Percentiles rank a stretch among this genome's conserved stretches.
Evolutionary conservation across 2,113 vertebrate species (phyloP).

Genomic region (Jacana jacana): DNA sequence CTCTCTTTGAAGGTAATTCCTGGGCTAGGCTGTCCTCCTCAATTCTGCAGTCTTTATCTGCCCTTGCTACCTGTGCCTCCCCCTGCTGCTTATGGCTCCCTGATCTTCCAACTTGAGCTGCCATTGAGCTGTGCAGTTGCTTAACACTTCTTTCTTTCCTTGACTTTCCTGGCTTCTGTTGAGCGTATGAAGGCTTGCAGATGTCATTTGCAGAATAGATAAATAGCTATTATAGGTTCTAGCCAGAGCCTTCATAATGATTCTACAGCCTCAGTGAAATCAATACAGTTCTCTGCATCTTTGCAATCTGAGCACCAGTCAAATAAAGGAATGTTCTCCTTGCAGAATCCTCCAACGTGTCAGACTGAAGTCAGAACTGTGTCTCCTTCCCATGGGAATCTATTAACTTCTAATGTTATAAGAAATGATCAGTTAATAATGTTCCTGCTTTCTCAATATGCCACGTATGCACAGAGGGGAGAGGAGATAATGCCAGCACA

Average conservation of each 20-base stretch:
- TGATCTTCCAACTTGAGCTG: neutral
- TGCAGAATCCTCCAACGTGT: neutral
- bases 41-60: neutral
- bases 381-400: neutral
- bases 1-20: neutral
- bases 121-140: neutral
- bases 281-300: neutral
- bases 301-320: neutral
- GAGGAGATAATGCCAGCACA: neutral
- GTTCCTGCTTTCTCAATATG: neutral
- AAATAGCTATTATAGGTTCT: neutral
- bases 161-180: neutral
- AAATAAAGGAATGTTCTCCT: neutral
- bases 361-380: neutral
- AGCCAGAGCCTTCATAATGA: neutral
- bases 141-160: neutral
- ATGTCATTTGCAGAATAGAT: neutral
- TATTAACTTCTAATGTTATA: neutral
- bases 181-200: neutral
- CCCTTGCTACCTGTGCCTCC: fast-evolving
- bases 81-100: neutral
- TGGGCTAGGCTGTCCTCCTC: neutral
- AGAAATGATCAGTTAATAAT: neutral
- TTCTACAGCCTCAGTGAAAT: neutral
- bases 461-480: neutral